Percentiles rank a stretch among this genome's conserved stretches.
phyloP scores from a whole-genome alignment of 2,113 vertebrate genomes.

The Mungos mungo region DNA sequence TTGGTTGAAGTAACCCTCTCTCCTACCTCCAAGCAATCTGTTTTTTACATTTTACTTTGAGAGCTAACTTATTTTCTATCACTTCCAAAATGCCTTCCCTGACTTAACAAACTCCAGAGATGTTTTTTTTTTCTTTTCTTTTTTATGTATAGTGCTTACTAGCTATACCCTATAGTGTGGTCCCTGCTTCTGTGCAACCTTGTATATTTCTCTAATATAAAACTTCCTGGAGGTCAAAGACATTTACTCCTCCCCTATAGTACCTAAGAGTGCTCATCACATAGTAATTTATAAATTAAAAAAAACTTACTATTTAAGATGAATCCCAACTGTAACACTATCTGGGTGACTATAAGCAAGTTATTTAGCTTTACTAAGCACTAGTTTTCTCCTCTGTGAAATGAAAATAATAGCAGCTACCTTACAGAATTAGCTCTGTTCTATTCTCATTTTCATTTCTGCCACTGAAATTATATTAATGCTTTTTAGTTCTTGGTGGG shows the following conservation, averaged over 20 bases:
- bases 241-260: not conserved
- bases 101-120: not conserved
- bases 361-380: not conserved
- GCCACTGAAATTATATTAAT: not conserved
- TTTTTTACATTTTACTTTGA: not conserved
- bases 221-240: not conserved
- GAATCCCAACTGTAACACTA: not conserved
- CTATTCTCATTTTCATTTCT: constrained; percentile 36
- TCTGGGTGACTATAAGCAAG: not conserved
- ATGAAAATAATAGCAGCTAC: constrained; percentile 17
- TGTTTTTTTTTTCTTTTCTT: not conserved
- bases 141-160: not conserved
- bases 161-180: not conserved
- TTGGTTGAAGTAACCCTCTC: not conserved
- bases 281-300: not conserved
- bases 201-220: not conserved
- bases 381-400: not conserved
- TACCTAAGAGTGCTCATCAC: not conserved
- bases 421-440: not conserved
- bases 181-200: not conserved
- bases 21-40: not conserved
- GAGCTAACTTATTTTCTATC: not conserved
- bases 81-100: not conserved
- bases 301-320: not conserved
- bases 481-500: not conserved